These are phyloP conservation scores for Microcebus murinus DNA, from an alignment of 2,113 vertebrate genomes.

Conservation along the genomic window DNA sequence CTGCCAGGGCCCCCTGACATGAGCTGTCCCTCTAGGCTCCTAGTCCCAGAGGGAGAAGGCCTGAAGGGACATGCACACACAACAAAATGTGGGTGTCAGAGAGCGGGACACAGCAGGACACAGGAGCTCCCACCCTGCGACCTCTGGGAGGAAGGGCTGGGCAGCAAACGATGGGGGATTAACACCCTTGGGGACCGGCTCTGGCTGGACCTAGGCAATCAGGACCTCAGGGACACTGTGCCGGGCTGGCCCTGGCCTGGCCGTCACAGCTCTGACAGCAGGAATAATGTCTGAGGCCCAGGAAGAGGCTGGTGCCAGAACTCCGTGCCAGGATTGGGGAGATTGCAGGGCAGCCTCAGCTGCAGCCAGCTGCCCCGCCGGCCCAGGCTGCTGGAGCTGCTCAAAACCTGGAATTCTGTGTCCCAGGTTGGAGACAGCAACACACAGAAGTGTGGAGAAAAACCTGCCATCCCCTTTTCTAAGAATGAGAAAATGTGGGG, in stretches of 20 bases:
- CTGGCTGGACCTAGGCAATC: not conserved
- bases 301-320: not conserved
- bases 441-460: not conserved
- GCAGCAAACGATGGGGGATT: not conserved
- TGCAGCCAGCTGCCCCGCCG: not conserved
- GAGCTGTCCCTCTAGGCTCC: no score
- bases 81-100: no score
- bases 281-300: not conserved
- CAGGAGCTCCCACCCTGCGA: no score
- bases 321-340: not conserved
- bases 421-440: not conserved
- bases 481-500: not conserved
- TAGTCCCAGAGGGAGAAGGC: no score
- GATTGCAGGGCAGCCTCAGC: no score
- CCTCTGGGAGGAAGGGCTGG: no score
- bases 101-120: no score
- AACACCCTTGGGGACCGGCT: not conserved
- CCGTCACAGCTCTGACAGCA: accelerated
- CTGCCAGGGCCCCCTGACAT: no score
- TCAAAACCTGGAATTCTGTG: not conserved
- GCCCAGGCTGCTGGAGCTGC: not conserved
- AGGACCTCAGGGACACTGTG: not conserved
- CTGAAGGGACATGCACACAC: no score
- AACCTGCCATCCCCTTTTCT: not conserved
- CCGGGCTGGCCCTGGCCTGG: not conserved